Evolutionary conservation across 2,113 vertebrate genomes (phyloP), one percentile per base, ranked within the genome.

Genomic region (Henicopernis longicauda): DNA sequence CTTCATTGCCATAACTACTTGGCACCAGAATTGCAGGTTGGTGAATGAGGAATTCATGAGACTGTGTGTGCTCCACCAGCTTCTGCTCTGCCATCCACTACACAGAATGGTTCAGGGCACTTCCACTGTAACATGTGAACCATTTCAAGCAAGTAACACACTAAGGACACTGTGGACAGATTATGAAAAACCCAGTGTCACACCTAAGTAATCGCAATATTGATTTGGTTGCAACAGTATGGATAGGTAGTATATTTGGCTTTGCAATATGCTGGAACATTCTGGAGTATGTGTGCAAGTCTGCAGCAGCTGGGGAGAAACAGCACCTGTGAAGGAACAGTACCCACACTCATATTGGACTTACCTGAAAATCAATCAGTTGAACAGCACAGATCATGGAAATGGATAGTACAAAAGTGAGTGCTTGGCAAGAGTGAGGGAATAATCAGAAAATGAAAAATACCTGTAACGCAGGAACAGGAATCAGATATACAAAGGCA

Each of bases 51-150:
- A 47, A 29, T 17, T 18, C 2, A 2, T 52, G 55, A 81, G 55
- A 40, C 40, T 47, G 3, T 20, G 15, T 45, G 42, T 52, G 25
- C 50, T 71, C 20, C 45, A 40, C 27, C 8, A 23, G 23, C 50
- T 92, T 74, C 69, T 78, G 11, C 34, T 58, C 55, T 70, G 21
- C 18, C 25, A 7, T 49, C 13, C 5, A 0, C 44, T 40, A 7
- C 23, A 44, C 0, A 9, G 49, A 78, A 61, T 0, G 0, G 10
- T 57, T 71, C 40, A 47, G 40, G 23, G 16, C 1, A 3, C 19
- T 49, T 74, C 57, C 65, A 47, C 20, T 6, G 11, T 36, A 66
- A 61, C 0, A 0, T 2, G 3, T 14, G 49, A 73, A 84, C 27
- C 25, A 20, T 10, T 54, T 61, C 12, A 79, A 71, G 7, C 0